Percentiles rank a stretch among this genome's conserved stretches.
Conservation (phyloP, 2,113 vertebrate genomes). For the Mustela lutreola region DNA sequence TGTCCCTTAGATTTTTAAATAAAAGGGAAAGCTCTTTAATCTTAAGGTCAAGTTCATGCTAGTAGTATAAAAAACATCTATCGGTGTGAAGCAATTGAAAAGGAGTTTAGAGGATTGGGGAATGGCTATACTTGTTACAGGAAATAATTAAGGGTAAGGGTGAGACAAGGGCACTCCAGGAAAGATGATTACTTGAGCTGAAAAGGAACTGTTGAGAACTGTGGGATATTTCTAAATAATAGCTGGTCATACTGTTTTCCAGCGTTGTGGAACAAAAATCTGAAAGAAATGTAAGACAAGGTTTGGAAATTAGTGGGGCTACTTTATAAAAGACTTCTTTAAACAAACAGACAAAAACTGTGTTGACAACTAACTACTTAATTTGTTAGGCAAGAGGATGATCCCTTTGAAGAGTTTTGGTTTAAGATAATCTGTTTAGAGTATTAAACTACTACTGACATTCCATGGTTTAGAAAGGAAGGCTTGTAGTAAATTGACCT, state of each 20-base stretch:
- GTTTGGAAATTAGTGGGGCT: not conserved
- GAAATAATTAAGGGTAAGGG: conserved; percentile 50
- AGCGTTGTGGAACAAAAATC: conserved; percentile 5
- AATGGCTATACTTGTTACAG: conserved; percentile 42
- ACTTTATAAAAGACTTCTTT: conserved; percentile 6
- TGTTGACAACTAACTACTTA: not conserved
- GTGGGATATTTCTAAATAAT: conserved; percentile 47
- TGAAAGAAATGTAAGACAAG: conserved; percentile 30
- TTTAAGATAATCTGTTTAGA: not conserved
- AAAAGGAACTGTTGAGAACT: conserved; percentile 12
- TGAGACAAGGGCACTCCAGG: conserved; percentile 28
- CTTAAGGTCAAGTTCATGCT: conserved; percentile 48
- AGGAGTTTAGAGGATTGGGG: conserved; percentile 35
- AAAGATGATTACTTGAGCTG: conserved; percentile 47
- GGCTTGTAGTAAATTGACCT: conserved; percentile 22
- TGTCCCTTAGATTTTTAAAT: not conserved
- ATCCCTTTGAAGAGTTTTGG: not conserved
- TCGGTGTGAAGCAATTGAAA: conserved; percentile 51
- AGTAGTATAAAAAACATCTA: not conserved
- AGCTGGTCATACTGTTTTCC: not conserved
- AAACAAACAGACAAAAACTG: not conserved
- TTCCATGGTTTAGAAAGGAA: not conserved
- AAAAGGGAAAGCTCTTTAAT: conserved; percentile 14
- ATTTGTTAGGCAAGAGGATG: not conserved
- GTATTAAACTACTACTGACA: not conserved